phyloP scores from a whole-genome alignment of 2,113 vertebrate species.

The Bungarus multicinctus region DNA sequence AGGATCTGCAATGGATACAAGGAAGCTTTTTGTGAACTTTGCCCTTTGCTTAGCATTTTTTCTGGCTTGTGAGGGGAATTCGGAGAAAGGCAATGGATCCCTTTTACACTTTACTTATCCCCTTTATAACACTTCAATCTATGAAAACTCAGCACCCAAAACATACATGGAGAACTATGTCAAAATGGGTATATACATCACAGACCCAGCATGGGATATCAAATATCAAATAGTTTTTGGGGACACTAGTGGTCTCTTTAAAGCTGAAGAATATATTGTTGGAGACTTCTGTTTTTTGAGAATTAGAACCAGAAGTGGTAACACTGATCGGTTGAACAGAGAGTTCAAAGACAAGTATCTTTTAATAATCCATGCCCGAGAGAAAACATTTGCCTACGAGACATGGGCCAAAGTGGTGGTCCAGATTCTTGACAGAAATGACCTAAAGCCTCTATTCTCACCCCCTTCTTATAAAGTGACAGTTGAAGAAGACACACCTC shows the following conservation, averaged over 20 bases:
- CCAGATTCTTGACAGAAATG: conserved; percentile 89
- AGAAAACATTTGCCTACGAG: conserved; percentile 73
- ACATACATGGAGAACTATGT: conserved; percentile 81
- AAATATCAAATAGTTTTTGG: conserved; percentile 82
- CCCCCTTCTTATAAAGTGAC: conserved; percentile 87
- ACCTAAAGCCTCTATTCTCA: conserved; percentile 94
- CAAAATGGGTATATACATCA: conserved; percentile 88
- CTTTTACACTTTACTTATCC: conserved; percentile 84
- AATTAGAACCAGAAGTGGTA: conserved; percentile 85
- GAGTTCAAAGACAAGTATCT: conserved; percentile 87
- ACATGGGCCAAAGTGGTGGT: conserved; percentile 83
- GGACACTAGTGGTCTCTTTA: conserved; percentile 80
- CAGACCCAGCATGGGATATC: conserved; percentile 76
- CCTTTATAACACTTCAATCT: conserved; percentile 90
- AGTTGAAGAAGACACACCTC: conserved; percentile 79
- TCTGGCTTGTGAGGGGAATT: conserved; percentile 55
- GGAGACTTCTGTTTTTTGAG: conserved; percentile 94
- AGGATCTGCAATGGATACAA: conserved; percentile 66
- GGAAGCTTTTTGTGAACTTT: conserved; percentile 54
- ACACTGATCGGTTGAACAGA: conserved; percentile 85
- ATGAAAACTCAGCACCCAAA: conserved; percentile 91
- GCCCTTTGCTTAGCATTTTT: conserved; percentile 65
- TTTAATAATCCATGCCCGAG: conserved; percentile 84
- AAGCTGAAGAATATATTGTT: conserved; percentile 77
- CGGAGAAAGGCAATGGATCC: conserved; percentile 68